Evolutionary conservation across 2,888 invertebrate species (phyloP), one percentile per base, ranked within the genome.

Genomic region (Drosophila formosana): DNA sequence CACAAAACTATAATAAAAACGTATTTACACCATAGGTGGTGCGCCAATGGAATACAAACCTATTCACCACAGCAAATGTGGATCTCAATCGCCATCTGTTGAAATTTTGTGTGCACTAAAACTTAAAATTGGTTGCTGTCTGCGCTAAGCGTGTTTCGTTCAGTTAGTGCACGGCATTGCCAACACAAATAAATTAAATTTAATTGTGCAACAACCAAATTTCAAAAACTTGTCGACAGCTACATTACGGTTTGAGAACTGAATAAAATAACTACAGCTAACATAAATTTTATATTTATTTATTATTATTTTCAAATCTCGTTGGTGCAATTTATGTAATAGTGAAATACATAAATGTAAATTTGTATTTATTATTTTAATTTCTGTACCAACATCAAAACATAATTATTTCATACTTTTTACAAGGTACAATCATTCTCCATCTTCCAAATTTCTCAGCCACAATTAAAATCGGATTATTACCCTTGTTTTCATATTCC

Each of bases 391-490:
- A 1, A 18, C 18, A 18, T 18, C 18, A 18, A 18, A 18, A 18
- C 18, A 18, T 18, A 18, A 18, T 18, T 18, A 28, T 28, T 28
- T 28, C 28, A 28, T 0, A 5, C 28, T 28, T 28, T 28, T 28
- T 28, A 5, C 0, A 9, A 9, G 8, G 3, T 9, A 4, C 11
- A 34, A 37, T 37, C n/a, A 11, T n/a, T 37, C n/a, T n/a, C 37
- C n/a, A 37, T 6, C 30, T n/a, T n/a, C 0, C 9, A 32, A 32
- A 37, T 37, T 34, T 34, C 34, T 34, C 34, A 11, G 11, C 11
- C 34, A 11, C 34, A 53, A 41, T 53, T 53, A 41, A 53, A 53
- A 18, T 53, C 18, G 39, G 18, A 41, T 28, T 52, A 52, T 3
- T 11, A 13, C 3, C 6, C 6, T 41, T 28, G 9, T 18, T 52